phyloP scores from a whole-genome alignment of 2,888 invertebrate genomes.

The Tetragnatha montana region DNA sequence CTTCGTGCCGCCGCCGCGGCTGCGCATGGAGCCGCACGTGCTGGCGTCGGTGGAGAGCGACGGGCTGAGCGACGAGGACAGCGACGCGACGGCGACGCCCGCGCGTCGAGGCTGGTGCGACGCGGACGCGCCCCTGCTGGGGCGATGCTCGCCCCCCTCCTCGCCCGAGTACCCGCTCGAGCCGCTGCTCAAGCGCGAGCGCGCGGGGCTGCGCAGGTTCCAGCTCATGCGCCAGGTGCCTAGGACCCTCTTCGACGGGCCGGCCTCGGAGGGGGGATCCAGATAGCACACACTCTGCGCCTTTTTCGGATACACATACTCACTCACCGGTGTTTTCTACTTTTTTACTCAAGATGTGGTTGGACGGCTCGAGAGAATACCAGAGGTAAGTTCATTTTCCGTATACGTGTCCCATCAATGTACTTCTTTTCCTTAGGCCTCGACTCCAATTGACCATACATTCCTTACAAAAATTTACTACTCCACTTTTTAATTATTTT shows the following conservation, averaged over 20 bases:
- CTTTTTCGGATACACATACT: constrained; percentile 62
- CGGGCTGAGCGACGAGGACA: constrained; percentile 70
- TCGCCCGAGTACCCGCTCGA: constrained; percentile 69
- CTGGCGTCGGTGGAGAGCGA: constrained; percentile 73
- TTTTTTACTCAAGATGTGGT: constrained; percentile 71
- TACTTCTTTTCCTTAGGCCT: too few relatives aligned
- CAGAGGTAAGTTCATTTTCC: constrained; percentile 40
- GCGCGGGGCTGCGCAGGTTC: constrained; percentile 66
- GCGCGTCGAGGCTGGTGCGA: constrained; percentile 31
- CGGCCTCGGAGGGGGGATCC: constrained; percentile 61
- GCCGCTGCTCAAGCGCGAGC: constrained; percentile 66
- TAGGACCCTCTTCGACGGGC: constrained; percentile 67
- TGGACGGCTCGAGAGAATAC: constrained; percentile 62
- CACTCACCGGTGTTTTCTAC: constrained; percentile 67
- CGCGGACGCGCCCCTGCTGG: constrained; percentile 66
- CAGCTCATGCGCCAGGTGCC: constrained; percentile 65
- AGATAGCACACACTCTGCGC: constrained; percentile 45
- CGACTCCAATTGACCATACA: too few relatives aligned
- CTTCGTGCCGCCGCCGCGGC: constrained; percentile 63
- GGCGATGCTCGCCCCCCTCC: constrained; percentile 67
- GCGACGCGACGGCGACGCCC: constrained; percentile 49
- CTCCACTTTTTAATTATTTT: too few relatives aligned
- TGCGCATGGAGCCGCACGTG: constrained; percentile 71
- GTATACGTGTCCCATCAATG: not conserved
- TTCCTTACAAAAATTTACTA: too few relatives aligned